Evolutionary conservation across 1,140 invertebrate species (phyloP).

Genomic region (Pachyrhynchus sulphureomaculatus): DNA sequence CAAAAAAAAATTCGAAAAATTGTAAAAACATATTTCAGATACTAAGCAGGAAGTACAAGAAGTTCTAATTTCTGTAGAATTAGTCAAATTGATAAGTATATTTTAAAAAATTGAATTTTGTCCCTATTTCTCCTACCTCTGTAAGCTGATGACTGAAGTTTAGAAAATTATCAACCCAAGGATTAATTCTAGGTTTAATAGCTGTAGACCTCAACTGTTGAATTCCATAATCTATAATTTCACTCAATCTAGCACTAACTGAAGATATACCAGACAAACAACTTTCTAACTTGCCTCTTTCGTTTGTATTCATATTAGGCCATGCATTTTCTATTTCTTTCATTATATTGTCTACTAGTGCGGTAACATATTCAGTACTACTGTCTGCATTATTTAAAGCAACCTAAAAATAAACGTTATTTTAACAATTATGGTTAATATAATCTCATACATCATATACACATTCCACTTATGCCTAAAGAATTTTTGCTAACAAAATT

Average conservation of each 20-base stretch:
- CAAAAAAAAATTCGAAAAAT: too few relatives aligned
- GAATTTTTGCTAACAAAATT: too few relatives aligned
- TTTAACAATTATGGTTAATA: background rate
- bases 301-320: conserved; percentile 62
- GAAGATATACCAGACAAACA: conserved; percentile 75
- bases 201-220: conserved; percentile 79
- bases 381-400: conserved; percentile 92
- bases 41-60: too few relatives aligned
- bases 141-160: conserved; percentile 77
- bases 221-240: conserved; percentile 81
- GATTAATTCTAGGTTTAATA: conserved; percentile 83
- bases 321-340: conserved; percentile 68
- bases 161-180: conserved; percentile 82
- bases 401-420: conserved; percentile 56
- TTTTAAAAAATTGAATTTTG: conserved; percentile 5
- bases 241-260: conserved; percentile 72
- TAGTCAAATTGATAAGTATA: background rate
- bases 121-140: conserved; percentile 65
- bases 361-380: conserved; percentile 86
- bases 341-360: conserved; percentile 71
- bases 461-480: too few relatives aligned
- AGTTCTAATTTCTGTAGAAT: too few relatives aligned
- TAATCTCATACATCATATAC: too few relatives aligned
- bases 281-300: conserved; percentile 72
- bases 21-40: too few relatives aligned